Evolutionary conservation across 2,113 vertebrate species (phyloP).

Genomic region (Alectura lathami): DNA sequence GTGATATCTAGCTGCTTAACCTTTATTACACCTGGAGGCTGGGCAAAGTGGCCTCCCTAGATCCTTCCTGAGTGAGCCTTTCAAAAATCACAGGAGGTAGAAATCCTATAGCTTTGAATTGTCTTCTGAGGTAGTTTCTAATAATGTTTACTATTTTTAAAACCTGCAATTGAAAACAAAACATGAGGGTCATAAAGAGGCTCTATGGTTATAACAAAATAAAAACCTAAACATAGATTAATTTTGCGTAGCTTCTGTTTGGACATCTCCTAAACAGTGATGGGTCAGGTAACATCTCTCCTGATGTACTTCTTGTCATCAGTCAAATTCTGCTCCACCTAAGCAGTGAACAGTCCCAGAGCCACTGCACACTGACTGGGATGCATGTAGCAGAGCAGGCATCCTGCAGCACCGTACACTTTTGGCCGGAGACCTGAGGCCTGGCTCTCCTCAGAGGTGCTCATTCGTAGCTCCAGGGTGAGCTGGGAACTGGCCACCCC

Average conservation of each 20-base stretch:
- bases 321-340: background rate
- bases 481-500: background rate
- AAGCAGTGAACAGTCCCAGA: background rate
- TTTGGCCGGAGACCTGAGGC: background rate
- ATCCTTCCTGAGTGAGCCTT: background rate
- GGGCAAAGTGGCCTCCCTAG: background rate
- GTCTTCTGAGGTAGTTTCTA: background rate
- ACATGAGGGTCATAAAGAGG: background rate
- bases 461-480: fast-evolving
- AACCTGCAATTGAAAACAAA: background rate
- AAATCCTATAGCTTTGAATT: background rate
- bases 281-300: background rate
- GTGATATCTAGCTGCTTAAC: background rate
- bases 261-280: background rate
- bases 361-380: background rate
- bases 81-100: background rate
- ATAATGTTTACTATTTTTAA: background rate
- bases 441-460: background rate
- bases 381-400: background rate
- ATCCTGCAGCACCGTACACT: background rate
- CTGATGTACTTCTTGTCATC: background rate
- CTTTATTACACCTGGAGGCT: background rate
- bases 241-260: background rate
- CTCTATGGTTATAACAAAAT: background rate
- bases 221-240: background rate